Evolutionary conservation across 2,113 vertebrate genomes (phyloP).

Genomic region (Chaetodon trifascialis): DNA sequence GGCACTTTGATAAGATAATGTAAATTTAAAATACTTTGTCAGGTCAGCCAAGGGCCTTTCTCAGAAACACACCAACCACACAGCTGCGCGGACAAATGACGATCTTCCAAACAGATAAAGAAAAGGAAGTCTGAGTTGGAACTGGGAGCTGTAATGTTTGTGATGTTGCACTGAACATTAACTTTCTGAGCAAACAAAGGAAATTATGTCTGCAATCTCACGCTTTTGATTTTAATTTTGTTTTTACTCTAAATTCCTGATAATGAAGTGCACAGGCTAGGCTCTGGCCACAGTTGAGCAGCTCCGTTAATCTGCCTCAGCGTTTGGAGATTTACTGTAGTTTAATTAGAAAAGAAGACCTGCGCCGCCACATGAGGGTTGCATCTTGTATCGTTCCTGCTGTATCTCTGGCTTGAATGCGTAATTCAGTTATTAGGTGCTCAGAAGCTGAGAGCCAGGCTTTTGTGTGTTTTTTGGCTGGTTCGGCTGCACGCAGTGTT

Average conservation of each 20-base stretch:
- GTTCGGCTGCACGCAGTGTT: not conserved
- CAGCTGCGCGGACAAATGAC: not conserved
- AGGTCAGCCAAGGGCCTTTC: not conserved
- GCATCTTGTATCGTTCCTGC: not conserved
- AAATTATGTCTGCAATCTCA: not conserved
- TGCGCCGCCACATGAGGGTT: not conserved
- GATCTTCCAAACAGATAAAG: not conserved
- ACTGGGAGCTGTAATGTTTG: not conserved
- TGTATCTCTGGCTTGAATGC: constrained; percentile 2
- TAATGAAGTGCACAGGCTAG: not conserved
- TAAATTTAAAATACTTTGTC: constrained; percentile 11
- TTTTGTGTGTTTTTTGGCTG: constrained; percentile 3
- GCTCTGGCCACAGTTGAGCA: not conserved
- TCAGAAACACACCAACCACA: constrained; percentile 8
- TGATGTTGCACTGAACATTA: not conserved
- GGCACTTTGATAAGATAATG: constrained; percentile 9
- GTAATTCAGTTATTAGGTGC: constrained; percentile 7
- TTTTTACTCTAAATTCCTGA: not conserved
- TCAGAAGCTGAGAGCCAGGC: not conserved
- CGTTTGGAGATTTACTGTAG: not conserved
- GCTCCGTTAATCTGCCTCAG: constrained; percentile 3
- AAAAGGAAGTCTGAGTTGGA: not conserved
- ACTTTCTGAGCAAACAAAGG: not conserved
- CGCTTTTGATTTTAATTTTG: not conserved
- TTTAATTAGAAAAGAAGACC: constrained; percentile 23